These are phyloP conservation scores for Rhodophaea formosa DNA, from an alignment of 2,888 invertebrate species.

Conservation along the genomic window DNA sequence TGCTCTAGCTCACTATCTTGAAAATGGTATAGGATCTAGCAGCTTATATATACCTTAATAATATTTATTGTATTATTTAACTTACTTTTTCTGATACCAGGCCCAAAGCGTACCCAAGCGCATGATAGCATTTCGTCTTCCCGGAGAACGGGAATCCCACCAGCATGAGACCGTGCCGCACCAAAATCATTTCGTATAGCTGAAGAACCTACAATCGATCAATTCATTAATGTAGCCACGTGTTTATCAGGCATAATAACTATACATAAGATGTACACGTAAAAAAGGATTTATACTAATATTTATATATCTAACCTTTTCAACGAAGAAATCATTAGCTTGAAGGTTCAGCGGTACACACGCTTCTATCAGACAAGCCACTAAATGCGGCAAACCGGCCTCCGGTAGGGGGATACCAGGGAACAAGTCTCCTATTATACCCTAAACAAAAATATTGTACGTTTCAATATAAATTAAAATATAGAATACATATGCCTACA, in stretches of 20 bases:
- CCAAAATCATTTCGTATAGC: slow-evolving; percentile 97
- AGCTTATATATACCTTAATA: neutral
- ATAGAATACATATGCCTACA: no score
- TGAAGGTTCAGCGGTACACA: slow-evolving; percentile 89
- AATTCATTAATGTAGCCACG: no score
- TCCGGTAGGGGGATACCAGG: slow-evolving; percentile 90
- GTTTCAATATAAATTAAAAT: neutral
- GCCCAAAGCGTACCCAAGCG: slow-evolving; percentile 90
- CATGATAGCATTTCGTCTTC: slow-evolving; percentile 92
- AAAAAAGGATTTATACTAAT: no score
- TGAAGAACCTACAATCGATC: slow-evolving; percentile 77
- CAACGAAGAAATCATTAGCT: slow-evolving; percentile 91
- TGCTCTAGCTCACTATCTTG: no score
- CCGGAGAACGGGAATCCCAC: slow-evolving; percentile 96
- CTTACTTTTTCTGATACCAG: slow-evolving; percentile 86
- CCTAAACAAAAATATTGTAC: slow-evolving; percentile 65
- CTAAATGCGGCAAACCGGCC: slow-evolving; percentile 86
- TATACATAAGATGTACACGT: neutral
- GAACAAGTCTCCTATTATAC: slow-evolving; percentile 96
- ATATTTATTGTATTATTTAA: neutral
- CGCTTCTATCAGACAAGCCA: slow-evolving; percentile 75
- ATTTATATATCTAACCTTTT: slow-evolving; percentile 80
- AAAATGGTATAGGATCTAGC: neutral
- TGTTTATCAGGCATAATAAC: neutral
- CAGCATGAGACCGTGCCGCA: slow-evolving; percentile 96